Base-by-base conservation (phyloP, 2,113 vertebrate species). In the Zosterops borbonicus region DNA sequence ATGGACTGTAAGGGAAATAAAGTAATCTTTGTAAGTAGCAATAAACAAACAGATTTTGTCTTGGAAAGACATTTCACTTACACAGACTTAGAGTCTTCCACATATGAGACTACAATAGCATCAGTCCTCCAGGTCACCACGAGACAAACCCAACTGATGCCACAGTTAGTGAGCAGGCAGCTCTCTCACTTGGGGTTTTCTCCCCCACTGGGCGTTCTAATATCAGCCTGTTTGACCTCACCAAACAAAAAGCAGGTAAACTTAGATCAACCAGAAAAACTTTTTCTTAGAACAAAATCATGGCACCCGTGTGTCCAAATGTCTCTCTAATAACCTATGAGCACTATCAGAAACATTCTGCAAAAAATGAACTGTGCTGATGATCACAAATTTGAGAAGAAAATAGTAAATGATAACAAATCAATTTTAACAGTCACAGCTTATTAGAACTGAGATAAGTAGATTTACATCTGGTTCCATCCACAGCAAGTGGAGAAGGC, bases 91-190 rank as follows among this genome's bases (percentile, higher is more conserved):
- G 65, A 46, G 27, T 24, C 50, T 74, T 55, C 52, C 3, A 3
- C 2, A 0, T 9, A 6, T 10, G 4, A 81, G 18, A 33, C n/a
- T 25, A 31, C 1, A 2, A 25, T 0, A 68, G 27, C 37, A 60
- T 44, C 31, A 33, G 41, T 7, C 6, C 37, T 77, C 31, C 3
- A 1, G 22, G 62, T 88, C 50, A 21, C 46, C 2, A 4, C 1
- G n/a, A 91, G 23, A n/a, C 5, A 8, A 77, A 46, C 20, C 4
- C 23, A 59, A 49, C 0, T 3, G 10, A 50, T 28, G 14, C 35
- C 29, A 44, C 42, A 58, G 22, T 3, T 20, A 18, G 11, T 37
- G 29, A 69, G 50, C n/a, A 60, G 37, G 20, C 4, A 0, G 44
- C 31, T 27, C 68, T 29, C 46, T 14, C 19, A 14, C 50, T 53